These are phyloP conservation scores for Poeciliopsis occidentalis DNA, from an alignment of 2,113 vertebrate genomes.

Conservation along the genomic window DNA sequence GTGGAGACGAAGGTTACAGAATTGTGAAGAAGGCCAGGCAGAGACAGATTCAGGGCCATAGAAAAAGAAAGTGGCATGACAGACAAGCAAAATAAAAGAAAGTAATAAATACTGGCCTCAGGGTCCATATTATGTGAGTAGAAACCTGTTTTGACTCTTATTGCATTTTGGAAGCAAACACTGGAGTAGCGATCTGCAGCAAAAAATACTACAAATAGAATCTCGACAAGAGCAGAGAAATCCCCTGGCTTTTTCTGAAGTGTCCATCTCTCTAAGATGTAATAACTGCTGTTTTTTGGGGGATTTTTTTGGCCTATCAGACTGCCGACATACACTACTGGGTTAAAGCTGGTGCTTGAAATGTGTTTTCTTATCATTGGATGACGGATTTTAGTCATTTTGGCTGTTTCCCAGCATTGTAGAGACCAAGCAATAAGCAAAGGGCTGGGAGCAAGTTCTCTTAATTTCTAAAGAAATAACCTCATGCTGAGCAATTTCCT, in stretches of 20 bases:
- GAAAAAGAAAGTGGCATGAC: conserved; percentile 12
- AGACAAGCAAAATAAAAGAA: conserved; percentile 48
- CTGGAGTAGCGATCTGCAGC: conserved; percentile 43
- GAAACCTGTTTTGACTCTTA: conserved; percentile 65
- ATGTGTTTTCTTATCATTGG: conserved; percentile 64
- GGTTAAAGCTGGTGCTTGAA: conserved; percentile 60
- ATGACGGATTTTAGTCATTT: conserved; percentile 67
- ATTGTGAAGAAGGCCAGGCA: not conserved
- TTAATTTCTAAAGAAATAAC: conserved; percentile 47
- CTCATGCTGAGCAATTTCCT: not conserved
- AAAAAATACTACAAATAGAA: conserved; percentile 50
- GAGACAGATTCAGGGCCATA: conserved; percentile 6
- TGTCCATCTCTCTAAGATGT: conserved; percentile 54
- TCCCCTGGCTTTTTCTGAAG: conserved; percentile 48
- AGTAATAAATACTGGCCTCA: conserved; percentile 51
- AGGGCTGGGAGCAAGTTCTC: conserved; percentile 21
- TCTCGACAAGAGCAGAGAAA: conserved; percentile 49
- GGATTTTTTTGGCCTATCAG: conserved; percentile 26
- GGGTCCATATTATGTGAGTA: conserved; percentile 60
- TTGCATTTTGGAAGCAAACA: conserved; percentile 51
- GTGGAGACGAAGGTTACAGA: not conserved
- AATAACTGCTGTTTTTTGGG: conserved; percentile 59
- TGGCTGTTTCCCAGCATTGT: conserved; percentile 49
- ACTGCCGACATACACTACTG: conserved; percentile 55
- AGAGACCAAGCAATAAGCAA: conserved; percentile 51